A percentile compares a stretch with the other conserved stretches of the same genome.
Evolutionary conservation across 2,888 invertebrate species (phyloP).

Genomic region (Oscheius sp.): DNA sequence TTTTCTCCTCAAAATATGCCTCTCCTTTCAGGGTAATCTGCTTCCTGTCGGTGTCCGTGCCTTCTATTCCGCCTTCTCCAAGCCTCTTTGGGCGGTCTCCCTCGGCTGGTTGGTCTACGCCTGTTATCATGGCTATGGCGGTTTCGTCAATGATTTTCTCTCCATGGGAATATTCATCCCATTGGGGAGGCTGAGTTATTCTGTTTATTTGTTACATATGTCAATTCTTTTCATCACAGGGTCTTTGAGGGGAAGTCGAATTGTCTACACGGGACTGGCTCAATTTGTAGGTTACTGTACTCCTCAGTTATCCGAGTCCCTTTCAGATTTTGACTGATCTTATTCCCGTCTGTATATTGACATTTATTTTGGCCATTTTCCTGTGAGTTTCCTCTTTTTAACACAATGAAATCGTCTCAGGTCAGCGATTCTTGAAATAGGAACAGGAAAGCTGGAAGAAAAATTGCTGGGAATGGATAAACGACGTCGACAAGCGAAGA

Average conservation of each 20-base stretch:
- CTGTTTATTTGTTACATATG: constrained; percentile 28
- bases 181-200: constrained; percentile 17
- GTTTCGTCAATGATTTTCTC: constrained; percentile 18
- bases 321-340: constrained; percentile 12
- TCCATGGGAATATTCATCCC: constrained; percentile 28
- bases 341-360: constrained; percentile 18
- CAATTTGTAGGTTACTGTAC: constrained; percentile 8
- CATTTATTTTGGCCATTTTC: constrained; percentile 4
- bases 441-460: constrained; percentile 20
- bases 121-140: constrained; percentile 14
- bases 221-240: constrained; percentile 10
- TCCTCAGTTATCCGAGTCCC: neutral
- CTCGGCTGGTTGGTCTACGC: constrained; percentile 11
- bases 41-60: neutral
- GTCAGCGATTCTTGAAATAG: constrained; percentile 28
- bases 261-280: constrained; percentile 6
- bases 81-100: constrained; percentile 24
- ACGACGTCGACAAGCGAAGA: neutral
- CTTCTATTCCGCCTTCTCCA: constrained; percentile 15
- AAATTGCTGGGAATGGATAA: constrained; percentile 28
- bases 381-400: constrained; percentile 8
- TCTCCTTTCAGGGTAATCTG: constrained; percentile 18
- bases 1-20: neutral
- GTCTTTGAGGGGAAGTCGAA: constrained; percentile 13
- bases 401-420: neutral